Evolutionary conservation across 2,888 invertebrate species (phyloP).

Genomic region (Plutella xylostella): DNA sequence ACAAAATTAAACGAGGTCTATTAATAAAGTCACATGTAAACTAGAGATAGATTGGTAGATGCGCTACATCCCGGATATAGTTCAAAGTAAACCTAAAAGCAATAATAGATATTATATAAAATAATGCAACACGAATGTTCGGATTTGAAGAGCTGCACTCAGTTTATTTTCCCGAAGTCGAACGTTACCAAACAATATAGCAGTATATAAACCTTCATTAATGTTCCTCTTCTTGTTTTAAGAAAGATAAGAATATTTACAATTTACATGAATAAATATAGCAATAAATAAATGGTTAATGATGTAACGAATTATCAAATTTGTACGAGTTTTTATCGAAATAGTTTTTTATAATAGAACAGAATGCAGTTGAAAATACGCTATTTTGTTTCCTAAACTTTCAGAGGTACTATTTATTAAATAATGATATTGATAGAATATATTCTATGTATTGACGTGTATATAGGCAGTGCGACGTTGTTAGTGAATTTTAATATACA

Average conservation of each 20-base stretch:
- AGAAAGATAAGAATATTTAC: constrained; percentile 70
- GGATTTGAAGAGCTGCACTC: constrained; percentile 70
- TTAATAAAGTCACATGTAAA: constrained; percentile 38
- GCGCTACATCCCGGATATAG: constrained; percentile 60
- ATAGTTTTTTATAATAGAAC: constrained; percentile 67
- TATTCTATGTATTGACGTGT: constrained; percentile 71
- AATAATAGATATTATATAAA: constrained; percentile 30
- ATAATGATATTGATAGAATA: constrained; percentile 71
- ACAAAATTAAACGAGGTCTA: constrained; percentile 22
- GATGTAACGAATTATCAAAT: constrained; percentile 60
- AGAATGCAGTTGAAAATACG: constrained; percentile 55
- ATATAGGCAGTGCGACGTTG: constrained; percentile 54
- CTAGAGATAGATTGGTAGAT: constrained; percentile 65
- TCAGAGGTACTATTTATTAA: constrained; percentile 73
- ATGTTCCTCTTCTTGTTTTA: constrained; percentile 71
- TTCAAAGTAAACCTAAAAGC: constrained; percentile 6
- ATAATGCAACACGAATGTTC: constrained; percentile 47
- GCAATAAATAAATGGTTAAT: constrained; percentile 63
- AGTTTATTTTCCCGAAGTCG: constrained; percentile 50
- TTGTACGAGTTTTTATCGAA: constrained; percentile 67
- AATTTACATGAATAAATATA: constrained; percentile 62
- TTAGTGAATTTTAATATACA: constrained; percentile 45
- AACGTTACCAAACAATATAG: constrained; percentile 64
- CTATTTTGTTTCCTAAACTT: constrained; percentile 71
- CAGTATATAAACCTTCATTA: constrained; percentile 65